These are phyloP conservation scores for Parasteatoda lunata DNA, from an alignment of 2,888 invertebrate species.

Conservation along the genomic window DNA sequence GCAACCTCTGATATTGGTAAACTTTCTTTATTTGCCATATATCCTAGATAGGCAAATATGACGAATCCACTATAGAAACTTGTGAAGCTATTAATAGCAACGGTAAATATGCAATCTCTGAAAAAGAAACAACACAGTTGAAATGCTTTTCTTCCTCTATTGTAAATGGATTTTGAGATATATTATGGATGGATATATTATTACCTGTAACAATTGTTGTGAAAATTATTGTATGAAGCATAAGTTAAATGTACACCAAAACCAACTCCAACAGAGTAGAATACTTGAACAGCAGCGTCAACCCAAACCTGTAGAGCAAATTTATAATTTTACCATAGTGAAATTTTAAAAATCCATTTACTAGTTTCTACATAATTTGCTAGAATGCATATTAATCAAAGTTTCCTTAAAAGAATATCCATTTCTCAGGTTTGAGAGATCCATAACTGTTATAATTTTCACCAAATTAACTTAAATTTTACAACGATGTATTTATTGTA, in stretches of 20 bases:
- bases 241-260: conserved; percentile 90
- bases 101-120: conserved; percentile 87
- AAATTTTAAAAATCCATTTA: too few relatives aligned
- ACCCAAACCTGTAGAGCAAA: conserved; percentile 83
- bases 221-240: conserved; percentile 88
- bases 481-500: too few relatives aligned
- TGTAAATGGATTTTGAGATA: too few relatives aligned
- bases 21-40: conserved; percentile 87
- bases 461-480: too few relatives aligned
- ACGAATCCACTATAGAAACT: conserved; percentile 91
- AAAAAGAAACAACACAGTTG: conserved; percentile 17
- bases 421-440: too few relatives aligned
- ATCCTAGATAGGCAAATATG: conserved; percentile 89
- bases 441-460: too few relatives aligned
- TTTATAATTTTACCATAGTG: not conserved
- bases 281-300: conserved; percentile 89
- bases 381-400: too few relatives aligned
- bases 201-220: conserved; percentile 88
- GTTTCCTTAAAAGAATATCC: too few relatives aligned
- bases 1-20: conserved; percentile 82
- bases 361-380: too few relatives aligned
- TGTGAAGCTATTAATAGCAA: conserved; percentile 87
- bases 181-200: conserved; percentile 8
- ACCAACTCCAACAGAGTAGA: conserved; percentile 89
- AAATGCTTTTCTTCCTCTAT: too few relatives aligned